Conservation (phyloP, 2,888 invertebrate genomes). For the Phyllotreta striolata region DNA sequence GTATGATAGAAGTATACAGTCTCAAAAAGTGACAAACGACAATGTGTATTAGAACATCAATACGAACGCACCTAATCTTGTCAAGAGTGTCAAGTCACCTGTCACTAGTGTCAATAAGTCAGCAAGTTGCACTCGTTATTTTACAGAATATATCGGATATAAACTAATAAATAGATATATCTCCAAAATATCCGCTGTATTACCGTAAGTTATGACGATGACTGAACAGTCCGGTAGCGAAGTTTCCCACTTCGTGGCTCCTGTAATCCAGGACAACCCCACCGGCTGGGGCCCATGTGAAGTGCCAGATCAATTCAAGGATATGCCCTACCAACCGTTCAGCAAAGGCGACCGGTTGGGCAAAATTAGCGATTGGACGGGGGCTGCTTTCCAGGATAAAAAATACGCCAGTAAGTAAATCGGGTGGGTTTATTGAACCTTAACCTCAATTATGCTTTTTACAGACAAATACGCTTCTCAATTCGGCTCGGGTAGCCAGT, state of each 20-base stretch:
- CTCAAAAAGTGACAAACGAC: not conserved
- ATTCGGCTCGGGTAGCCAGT: conserved; percentile 94
- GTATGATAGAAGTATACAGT: no score
- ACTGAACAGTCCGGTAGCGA: conserved; percentile 63
- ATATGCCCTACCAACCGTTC: conserved; percentile 99
- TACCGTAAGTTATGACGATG: conserved; percentile 48
- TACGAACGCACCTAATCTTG: no score
- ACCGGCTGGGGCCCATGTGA: conserved; percentile 98
- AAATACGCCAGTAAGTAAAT: conserved; percentile 84
- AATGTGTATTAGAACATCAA: no score
- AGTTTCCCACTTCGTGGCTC: conserved; percentile 73
- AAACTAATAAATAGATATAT: conserved; percentile 1
- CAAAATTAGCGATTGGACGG: conserved; percentile 99
- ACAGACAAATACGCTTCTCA: conserved; percentile 90
- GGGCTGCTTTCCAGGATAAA: conserved; percentile 89
- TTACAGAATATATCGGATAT: not conserved
- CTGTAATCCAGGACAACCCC: conserved; percentile 83
- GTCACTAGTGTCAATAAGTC: conserved; percentile 7
- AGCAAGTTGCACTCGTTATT: not conserved
- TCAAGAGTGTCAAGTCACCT: not conserved
- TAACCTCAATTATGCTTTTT: conserved; percentile 42
- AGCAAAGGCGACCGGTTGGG: conserved; percentile 98
- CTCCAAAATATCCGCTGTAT: not conserved
- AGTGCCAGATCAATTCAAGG: conserved; percentile 91
- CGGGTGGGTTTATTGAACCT: conserved; percentile 20